Evolutionary conservation across 2,888 invertebrate species (phyloP).

Genomic region (Catonia carolina): DNA sequence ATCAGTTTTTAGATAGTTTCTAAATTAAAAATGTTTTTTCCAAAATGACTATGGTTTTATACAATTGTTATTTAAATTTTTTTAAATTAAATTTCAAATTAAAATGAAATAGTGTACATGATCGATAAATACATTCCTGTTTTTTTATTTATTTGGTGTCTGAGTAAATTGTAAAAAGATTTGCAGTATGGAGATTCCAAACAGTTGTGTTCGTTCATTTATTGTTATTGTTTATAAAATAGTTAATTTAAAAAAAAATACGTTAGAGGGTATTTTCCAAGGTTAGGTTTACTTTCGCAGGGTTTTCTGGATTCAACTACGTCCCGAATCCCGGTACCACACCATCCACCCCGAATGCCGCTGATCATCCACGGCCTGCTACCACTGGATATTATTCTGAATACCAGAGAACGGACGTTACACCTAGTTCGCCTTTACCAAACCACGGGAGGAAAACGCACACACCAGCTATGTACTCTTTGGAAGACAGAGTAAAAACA

Average conservation of each 20-base stretch:
- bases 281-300: conserved; percentile 35
- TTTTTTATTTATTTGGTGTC: too few relatives aligned
- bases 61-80: too few relatives aligned
- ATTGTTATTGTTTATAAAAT: neutral
- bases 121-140: too few relatives aligned
- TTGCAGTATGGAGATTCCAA: too few relatives aligned
- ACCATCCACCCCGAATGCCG: conserved; percentile 33
- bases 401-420: conserved; percentile 10
- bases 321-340: conserved; percentile 45
- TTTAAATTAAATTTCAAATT: too few relatives aligned
- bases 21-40: too few relatives aligned
- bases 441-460: too few relatives aligned
- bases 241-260: neutral
- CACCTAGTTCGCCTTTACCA: conserved; percentile 10
- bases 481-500: conserved; percentile 17
- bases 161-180: too few relatives aligned
- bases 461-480: neutral
- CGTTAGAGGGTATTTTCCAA: neutral
- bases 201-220: too few relatives aligned
- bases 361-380: conserved; percentile 49
- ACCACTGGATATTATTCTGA: conserved; percentile 47
- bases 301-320: conserved; percentile 47
- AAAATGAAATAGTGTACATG: too few relatives aligned
- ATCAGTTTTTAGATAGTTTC: too few relatives aligned
- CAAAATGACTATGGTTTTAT: too few relatives aligned